These are phyloP conservation scores for Psephotus haematonotus DNA, from an alignment of 2,113 vertebrate genomes.

Conservation along the genomic window DNA sequence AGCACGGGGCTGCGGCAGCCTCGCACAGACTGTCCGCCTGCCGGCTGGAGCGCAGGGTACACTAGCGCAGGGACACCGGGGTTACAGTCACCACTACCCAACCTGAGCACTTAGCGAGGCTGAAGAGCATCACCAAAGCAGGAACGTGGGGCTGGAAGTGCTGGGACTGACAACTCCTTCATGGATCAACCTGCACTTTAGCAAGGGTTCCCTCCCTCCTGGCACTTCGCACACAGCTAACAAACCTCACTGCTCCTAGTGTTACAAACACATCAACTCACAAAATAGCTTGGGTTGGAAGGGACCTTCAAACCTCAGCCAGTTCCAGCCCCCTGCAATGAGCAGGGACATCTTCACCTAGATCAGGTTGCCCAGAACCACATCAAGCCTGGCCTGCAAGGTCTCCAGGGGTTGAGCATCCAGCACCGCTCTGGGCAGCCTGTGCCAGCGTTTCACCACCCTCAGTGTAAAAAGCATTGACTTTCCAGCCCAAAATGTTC, in stretches of 20 bases:
- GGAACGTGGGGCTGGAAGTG: background rate
- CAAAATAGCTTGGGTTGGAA: background rate
- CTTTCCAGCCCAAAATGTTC: background rate
- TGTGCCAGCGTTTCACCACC: background rate
- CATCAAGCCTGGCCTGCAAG: background rate
- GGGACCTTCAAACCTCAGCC: background rate
- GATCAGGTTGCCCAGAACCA: background rate
- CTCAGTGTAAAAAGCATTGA: background rate
- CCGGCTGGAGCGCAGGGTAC: accelerated
- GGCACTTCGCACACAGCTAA: background rate
- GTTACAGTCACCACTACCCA: accelerated
- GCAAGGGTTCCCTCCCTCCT: background rate
- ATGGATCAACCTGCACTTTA: background rate
- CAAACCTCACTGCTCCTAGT: background rate
- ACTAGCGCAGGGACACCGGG: background rate
- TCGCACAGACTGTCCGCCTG: background rate
- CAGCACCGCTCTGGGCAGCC: background rate
- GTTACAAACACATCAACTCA: background rate
- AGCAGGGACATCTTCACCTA: background rate
- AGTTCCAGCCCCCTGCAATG: background rate
- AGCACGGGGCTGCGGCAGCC: background rate
- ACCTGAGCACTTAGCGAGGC: background rate
- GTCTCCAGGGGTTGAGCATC: background rate
- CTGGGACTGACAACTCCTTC: background rate
- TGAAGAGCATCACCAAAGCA: background rate